phyloP scores from a whole-genome alignment of 2,113 vertebrate genomes.

The Cyphomyrus plagiostoma region DNA sequence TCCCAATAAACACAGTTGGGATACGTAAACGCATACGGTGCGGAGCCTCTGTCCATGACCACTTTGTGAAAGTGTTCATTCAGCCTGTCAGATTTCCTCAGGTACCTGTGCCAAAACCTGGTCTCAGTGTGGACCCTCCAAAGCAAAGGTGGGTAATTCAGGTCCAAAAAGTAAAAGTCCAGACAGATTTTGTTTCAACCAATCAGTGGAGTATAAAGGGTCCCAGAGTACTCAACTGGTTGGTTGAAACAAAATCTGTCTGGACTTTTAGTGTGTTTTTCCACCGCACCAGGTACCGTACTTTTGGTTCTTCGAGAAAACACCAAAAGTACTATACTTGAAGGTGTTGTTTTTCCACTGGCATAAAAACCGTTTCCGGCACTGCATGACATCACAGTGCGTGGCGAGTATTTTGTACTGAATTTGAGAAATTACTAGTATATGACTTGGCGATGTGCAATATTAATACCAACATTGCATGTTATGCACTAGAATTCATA shows the following conservation, averaged over 20 bases:
- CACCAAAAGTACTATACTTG: no score
- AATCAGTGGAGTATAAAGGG: background rate
- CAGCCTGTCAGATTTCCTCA: background rate
- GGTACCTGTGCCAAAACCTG: background rate
- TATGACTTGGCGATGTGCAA: no score
- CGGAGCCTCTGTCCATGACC: background rate
- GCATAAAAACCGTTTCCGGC: no score
- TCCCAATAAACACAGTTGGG: conserved; percentile 1
- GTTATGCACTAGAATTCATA: no score
- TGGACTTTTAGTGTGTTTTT: background rate
- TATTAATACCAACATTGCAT: no score
- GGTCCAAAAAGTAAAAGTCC: background rate
- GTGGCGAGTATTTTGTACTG: no score
- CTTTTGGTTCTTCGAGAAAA: no score
- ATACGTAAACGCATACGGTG: background rate
- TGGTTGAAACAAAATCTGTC: background rate
- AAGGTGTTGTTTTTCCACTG: no score
- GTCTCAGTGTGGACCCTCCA: background rate
- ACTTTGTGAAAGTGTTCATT: background rate
- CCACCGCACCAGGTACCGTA: no score
- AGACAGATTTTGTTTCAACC: background rate
- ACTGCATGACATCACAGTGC: no score
- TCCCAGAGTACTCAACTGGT: background rate
- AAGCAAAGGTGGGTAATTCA: background rate
- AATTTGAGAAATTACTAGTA: no score